Base-by-base conservation (phyloP, 2,113 vertebrate species). In the Paramormyrops kingsleyae region DNA sequence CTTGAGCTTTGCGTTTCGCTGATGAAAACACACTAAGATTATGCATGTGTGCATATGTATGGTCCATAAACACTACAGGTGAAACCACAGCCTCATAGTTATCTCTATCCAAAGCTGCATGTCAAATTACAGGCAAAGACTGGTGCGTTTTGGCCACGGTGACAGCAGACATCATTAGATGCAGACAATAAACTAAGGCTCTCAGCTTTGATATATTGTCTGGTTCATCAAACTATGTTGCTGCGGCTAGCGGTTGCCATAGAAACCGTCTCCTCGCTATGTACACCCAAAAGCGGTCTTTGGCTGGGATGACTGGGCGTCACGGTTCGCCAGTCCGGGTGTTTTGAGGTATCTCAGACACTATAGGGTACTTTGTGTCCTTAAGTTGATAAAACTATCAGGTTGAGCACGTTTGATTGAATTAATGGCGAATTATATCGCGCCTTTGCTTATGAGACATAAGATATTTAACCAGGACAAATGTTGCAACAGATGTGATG, bases 231-330 rank as follows among this genome's bases (percentile, higher is more conserved):
- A 90, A 90, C 47, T 50, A 50, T 49, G 83, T 50, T 70, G 86
- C 83, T 87, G 84, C 59, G 85, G 46, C 35, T 83, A 49, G 44
- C 44, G 21, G 89, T 90, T 90, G 7, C 89, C 89, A 87, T 90
- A 83, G 89, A 87, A 87, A 90, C 89, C 44, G 49, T 66, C 83
- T 59, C 89, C 6, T 89, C 50, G 80, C 50, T 44, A 59, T 21
- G 44, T 84, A 52, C 52, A 9, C 50, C n/a, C 42, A 80, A 39
- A 84, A 47, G 3, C 47, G 9, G 89, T 24, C 39, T 89, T 62
- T 46, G 50, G 49, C 5, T 21, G 31, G 9, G 5, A 27, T 85
- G 39, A n/a, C 66, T 74, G 27, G 66, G 66, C 66, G 31, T 15
- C 66, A 74, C 27, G 66, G n/a, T 74, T 31, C 27, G 56, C 56